Evolutionary conservation across 2,113 vertebrate species (phyloP).

Genomic region (Harpagus bidentatus): DNA sequence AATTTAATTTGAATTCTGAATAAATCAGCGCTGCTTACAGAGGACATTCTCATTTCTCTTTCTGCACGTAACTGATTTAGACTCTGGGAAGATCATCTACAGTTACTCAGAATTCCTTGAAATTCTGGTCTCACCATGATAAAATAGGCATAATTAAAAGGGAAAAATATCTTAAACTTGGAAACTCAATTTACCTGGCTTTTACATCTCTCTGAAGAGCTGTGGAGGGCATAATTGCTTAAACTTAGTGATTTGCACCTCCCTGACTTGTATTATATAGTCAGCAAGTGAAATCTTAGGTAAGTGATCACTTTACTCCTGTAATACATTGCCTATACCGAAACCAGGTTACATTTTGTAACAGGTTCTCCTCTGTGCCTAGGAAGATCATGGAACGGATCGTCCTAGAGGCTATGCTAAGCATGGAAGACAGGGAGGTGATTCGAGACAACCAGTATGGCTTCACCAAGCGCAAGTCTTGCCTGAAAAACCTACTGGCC

Average conservation of each 20-base stretch:
- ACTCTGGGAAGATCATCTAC: neutral
- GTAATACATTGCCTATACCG: neutral
- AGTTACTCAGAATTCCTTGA: neutral
- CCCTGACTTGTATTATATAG: neutral
- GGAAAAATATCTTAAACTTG: neutral
- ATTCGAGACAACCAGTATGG: neutral
- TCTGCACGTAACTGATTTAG: neutral
- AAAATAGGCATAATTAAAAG: neutral
- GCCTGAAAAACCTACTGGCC: too few species aligned
- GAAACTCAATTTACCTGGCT: neutral
- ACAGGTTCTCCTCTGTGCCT: neutral
- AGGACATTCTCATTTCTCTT: neutral
- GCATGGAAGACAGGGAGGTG: neutral
- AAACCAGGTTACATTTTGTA: neutral
- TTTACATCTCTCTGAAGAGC: neutral
- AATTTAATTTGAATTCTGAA: constrained; percentile 36
- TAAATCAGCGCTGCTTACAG: neutral
- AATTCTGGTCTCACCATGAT: neutral
- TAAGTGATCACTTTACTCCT: neutral
- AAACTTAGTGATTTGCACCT: neutral
- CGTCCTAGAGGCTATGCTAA: neutral
- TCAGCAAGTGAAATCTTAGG: neutral
- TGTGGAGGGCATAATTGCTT: neutral
- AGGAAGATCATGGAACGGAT: neutral
- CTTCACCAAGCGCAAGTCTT: neutral